Percentiles rank a stretch among this genome's conserved stretches.
phyloP scores from a whole-genome alignment of 2,888 invertebrate genomes.

The Glaucopsyche alexis region DNA sequence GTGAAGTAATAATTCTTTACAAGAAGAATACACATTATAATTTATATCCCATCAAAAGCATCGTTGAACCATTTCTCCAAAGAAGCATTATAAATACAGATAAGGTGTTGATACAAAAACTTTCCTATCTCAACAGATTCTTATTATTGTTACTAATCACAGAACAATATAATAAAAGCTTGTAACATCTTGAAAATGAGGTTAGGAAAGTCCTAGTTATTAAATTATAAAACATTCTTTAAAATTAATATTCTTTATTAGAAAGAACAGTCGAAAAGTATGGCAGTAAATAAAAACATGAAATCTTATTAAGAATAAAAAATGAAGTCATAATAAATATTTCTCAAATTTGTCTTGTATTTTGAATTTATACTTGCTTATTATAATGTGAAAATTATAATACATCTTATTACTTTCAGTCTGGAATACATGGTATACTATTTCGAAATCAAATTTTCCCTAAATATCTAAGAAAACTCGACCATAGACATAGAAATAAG shows the following conservation, averaged over 20 bases:
- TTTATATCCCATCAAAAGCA: not conserved
- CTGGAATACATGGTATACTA: not conserved
- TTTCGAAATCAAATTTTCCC: not conserved
- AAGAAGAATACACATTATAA: not conserved
- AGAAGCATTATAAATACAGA: not conserved
- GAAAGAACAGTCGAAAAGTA: not conserved
- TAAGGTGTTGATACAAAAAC: not conserved
- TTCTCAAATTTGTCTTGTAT: not conserved
- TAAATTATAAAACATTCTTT: not conserved
- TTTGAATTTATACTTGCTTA: not conserved
- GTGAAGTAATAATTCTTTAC: not conserved
- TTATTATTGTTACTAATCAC: not conserved
- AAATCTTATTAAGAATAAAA: not conserved
- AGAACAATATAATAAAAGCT: not conserved
- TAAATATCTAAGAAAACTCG: not conserved
- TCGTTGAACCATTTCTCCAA: not conserved
- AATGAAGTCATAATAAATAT: constrained; percentile 14
- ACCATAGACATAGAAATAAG: too few relatives aligned
- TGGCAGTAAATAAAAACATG: not conserved
- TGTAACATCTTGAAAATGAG: not conserved
- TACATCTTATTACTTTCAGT: not conserved
- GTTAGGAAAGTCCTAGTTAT: not conserved
- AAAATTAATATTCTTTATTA: not conserved
- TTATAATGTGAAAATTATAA: too few relatives aligned
- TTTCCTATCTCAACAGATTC: not conserved